Percentiles rank a stretch among this genome's conserved stretches.
Conservation (phyloP, 2,888 invertebrate genomes). For the Drosophila fungiperda region DNA sequence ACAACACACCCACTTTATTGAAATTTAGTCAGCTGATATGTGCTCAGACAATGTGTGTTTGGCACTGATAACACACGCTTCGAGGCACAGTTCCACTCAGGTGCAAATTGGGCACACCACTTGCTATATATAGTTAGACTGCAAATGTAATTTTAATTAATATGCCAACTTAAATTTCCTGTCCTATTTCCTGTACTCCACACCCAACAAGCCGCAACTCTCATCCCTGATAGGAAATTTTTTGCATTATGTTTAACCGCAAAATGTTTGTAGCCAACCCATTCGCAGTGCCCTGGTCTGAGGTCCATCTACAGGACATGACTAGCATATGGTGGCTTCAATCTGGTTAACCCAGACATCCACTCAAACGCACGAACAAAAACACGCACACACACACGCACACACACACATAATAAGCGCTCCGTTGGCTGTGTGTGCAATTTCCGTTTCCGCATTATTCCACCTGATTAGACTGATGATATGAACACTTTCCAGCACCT, state of each 20-base stretch:
- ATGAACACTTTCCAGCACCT: conserved; percentile 46
- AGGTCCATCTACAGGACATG: conserved; percentile 13
- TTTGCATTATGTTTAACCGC: conserved; percentile 57
- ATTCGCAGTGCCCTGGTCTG: conserved; percentile 41
- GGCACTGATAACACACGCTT: conserved; percentile 25
- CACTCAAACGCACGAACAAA: conserved; percentile 10
- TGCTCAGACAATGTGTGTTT: conserved; percentile 7
- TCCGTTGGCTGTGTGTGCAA: conserved; percentile 47
- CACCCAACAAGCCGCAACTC: background rate
- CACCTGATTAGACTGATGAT: conserved; percentile 77
- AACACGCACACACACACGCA: conserved; percentile 4
- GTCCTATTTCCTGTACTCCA: conserved; percentile 1
- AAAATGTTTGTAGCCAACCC: conserved; percentile 66
- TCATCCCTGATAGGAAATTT: conserved; percentile 14
- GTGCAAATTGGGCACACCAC: conserved; percentile 34
- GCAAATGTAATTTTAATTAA: conserved; percentile 73
- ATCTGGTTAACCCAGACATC: conserved; percentile 48
- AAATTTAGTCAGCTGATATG: conserved; percentile 26
- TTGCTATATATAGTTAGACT: conserved; percentile 39
- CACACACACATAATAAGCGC: conserved; percentile 13
- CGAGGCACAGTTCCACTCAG: conserved; percentile 11
- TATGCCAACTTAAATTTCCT: conserved; percentile 42
- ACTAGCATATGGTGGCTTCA: conserved; percentile 47
- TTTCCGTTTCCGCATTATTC: conserved; percentile 76
- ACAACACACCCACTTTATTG: background rate